Evolutionary conservation across 2,113 vertebrate species (phyloP), one percentile per base, ranked within the genome.

Genomic region (Cynoglossus semilaevis): DNA sequence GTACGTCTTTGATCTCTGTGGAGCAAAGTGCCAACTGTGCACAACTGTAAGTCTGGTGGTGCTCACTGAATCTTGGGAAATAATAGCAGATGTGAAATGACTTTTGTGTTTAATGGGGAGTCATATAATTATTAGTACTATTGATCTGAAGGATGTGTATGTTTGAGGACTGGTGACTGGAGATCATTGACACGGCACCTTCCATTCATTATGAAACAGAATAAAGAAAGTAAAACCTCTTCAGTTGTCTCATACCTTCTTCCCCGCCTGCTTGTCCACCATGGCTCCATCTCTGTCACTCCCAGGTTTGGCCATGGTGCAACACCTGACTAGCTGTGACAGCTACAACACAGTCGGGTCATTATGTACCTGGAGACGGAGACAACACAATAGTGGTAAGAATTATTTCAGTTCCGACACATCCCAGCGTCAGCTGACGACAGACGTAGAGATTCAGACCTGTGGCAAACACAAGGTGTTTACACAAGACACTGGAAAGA

Each of bases 281-380:
- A 99, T 97, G 92, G 92, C 94, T 91, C 91, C 94, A 91, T 95
- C 94, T 83, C 92, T 92, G 92, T 96, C 94, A 77, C 93, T 93
- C 89, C 94, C 95, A 89, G 94, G 94, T 93, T 95, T 99, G 93
- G 96, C 96, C 97, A 98, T 98, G 92, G 94, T 95, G 93, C 67
- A 89, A 90, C 89, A 87, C 84, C 93, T 92, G 91, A 91, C 94
- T 96, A 94, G 92, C 90, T 93, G 82, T 87, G 88, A 85, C 91
- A 81, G 86, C 87, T 84, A 84, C 84, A 74, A 85, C 91, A 80
- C 88, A 91, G 86, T 72, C 82, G 86, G 90, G 76, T 94, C 95
- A 99, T 98, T 77, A 78, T 98, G 94, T 87, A 89, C 90, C 97
- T 98, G 89, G 35, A 80, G 60, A 79, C 36, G 60, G 17, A 73